phyloP scores from a whole-genome alignment of 2,888 invertebrate species.

The Boloria selene region DNA sequence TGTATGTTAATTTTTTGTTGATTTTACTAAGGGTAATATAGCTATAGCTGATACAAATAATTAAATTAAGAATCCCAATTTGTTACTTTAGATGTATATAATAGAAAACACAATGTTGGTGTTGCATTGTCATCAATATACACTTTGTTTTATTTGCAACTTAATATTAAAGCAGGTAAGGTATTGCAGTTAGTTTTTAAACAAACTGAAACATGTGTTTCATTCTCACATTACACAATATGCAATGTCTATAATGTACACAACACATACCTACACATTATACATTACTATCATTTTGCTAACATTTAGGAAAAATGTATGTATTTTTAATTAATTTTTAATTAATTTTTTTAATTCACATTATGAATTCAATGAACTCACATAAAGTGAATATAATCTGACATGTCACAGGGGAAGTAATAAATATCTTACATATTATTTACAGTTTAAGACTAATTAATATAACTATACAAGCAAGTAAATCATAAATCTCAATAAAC shows the following conservation, averaged over 20 bases:
- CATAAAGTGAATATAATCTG: slow-evolving; percentile 10
- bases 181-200: neutral
- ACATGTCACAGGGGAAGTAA: slow-evolving; percentile 39
- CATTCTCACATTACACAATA: slow-evolving; percentile 14
- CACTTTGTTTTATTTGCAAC: too few relatives aligned
- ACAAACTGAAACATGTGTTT: slow-evolving; percentile 19
- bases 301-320: slow-evolving; percentile 8
- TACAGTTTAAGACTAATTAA: slow-evolving; percentile 50
- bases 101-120: too few relatives aligned
- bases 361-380: slow-evolving; percentile 15
- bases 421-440: slow-evolving; percentile 71
- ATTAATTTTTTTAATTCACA: neutral
- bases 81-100: too few relatives aligned
- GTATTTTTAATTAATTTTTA: too few relatives aligned
- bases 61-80: too few relatives aligned
- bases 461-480: slow-evolving; percentile 18
- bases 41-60: too few relatives aligned
- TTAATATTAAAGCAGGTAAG: too few relatives aligned
- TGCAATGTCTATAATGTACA: slow-evolving; percentile 7
- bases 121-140: too few relatives aligned
- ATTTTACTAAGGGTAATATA: too few relatives aligned
- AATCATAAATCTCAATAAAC: slow-evolving; percentile 29
- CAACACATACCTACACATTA: slow-evolving; percentile 9
- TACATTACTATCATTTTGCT: slow-evolving; percentile 11
- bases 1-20: too few relatives aligned